Percentiles rank a stretch among this genome's conserved stretches.
Evolutionary conservation across 2,113 vertebrate species (phyloP).

Genomic region (Erythrolamprus reginae): DNA sequence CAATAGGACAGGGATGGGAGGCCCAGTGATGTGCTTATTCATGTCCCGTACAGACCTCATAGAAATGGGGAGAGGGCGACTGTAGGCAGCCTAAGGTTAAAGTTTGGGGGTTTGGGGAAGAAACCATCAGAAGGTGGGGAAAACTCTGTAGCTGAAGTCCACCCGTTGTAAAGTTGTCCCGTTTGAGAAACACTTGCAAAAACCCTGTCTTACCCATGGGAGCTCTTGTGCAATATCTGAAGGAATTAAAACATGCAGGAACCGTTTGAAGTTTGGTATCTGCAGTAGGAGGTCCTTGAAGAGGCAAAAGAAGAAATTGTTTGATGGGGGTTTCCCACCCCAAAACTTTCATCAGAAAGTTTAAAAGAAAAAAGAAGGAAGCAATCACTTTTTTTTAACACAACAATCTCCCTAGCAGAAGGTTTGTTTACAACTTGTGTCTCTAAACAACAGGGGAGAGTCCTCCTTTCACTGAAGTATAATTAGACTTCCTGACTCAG

Average conservation of each 20-base stretch:
- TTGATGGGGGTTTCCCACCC: neutral
- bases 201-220: neutral
- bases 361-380: neutral
- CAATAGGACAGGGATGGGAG: no score
- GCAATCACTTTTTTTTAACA: neutral
- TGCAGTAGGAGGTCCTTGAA: neutral
- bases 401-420: neutral
- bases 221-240: neutral
- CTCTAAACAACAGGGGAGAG: slow-evolving; percentile 25
- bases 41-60: no score
- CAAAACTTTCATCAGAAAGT: neutral
- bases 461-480: slow-evolving; percentile 6
- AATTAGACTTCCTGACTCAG: slow-evolving; percentile 43
- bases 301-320: neutral
- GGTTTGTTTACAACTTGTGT: neutral
- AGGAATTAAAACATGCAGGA: neutral
- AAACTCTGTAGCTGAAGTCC: neutral
- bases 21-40: no score
- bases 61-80: no score
- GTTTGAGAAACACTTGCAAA: neutral
- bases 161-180: neutral
- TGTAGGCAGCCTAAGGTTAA: no score
- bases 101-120: no score
- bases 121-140: neutral
- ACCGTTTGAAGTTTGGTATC: neutral